Base-by-base conservation (phyloP, 2,888 invertebrate genomes). In the Phyllotreta striolata region DNA sequence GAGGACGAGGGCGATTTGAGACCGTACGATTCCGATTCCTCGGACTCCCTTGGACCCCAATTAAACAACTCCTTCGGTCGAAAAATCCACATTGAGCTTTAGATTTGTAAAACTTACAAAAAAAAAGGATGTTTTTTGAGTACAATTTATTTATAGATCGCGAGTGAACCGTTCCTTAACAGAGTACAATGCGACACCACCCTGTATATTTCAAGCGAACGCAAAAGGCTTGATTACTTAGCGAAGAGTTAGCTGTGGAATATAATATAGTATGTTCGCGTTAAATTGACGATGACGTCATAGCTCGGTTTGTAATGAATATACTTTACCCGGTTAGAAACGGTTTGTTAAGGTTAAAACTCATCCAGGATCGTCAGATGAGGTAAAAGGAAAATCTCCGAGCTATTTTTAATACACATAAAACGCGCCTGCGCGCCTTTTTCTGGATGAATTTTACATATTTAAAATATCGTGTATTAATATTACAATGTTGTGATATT, bases 71-170 rank as follows among this genome's bases (percentile, higher is more conserved):
- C 72, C 66, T 70, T 76, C 65, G 76, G 76, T 47, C 76, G 78
- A 71, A 74, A 76, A 69, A 80, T 80, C 74, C 77, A 78, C 66
- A 80, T 81, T 79, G 78, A 81, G 72, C 78, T 60, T 52, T 60
- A 52, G 60, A 60, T 60, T 52, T 52, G n/a, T 41, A 62, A 43
- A n/a, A 39, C 43, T 24, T 37, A 43, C n/a, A 24, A 24, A 24
- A 24, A 24, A 24, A 24, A 1, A 44, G 10, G 14, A 34, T 37
- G 14, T 60, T 52, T 44, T n/a, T 52, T 37, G 35, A 60, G 59
- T 59, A 59, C 51, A 59, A 52, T 58, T 58, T 47, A 49, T 60
- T 60, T 14, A 54, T 60, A 60, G 49, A 44, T 41, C 14, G 9
- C 13, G 44, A 8, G 13, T 44, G 44, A 54, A 39, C 60, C 54